Percentiles rank a stretch among this genome's conserved stretches.
These are phyloP conservation scores for Selene dorsalis DNA, from an alignment of 2,797 vertebrate species.

Conservation along the genomic window DNA sequence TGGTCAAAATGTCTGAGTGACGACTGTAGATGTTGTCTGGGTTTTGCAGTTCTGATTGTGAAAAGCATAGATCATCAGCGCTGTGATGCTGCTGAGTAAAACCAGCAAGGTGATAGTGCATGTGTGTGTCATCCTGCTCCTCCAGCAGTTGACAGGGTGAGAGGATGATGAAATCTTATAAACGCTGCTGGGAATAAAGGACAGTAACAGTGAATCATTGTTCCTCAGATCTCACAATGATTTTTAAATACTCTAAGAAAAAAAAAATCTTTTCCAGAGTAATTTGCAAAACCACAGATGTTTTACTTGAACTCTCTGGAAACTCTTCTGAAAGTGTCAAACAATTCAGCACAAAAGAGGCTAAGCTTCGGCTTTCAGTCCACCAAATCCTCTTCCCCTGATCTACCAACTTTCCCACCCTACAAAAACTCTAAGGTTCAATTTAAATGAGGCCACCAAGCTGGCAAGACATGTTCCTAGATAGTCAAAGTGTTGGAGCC, in stretches of 20 bases:
- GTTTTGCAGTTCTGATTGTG: conserved; percentile 6
- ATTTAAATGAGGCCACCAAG: conserved; percentile 47
- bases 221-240: conserved; percentile 5
- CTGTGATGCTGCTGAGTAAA: conserved; percentile 5
- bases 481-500: conserved; percentile 45
- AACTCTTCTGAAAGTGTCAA: conserved; percentile 5
- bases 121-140: conserved; percentile 11
- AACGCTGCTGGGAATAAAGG: conserved; percentile 27
- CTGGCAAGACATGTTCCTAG: conserved; percentile 51
- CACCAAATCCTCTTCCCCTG: conserved; percentile 46
- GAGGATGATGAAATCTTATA: conserved; percentile 20
- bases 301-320: not conserved
- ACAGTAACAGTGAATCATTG: conserved; percentile 6
- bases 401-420: conserved; percentile 63
- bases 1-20: not conserved
- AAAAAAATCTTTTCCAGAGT: not conserved
- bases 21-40: conserved; percentile 4
- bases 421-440: conserved; percentile 50
- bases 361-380: conserved; percentile 51
- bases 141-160: not conserved
- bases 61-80: conserved; percentile 15
- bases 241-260: not conserved
- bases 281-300: not conserved
- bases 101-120: conserved; percentile 16
- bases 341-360: conserved; percentile 46